phyloP scores from a whole-genome alignment of 1,140 invertebrate genomes.

The Drosophila ficusphila region DNA sequence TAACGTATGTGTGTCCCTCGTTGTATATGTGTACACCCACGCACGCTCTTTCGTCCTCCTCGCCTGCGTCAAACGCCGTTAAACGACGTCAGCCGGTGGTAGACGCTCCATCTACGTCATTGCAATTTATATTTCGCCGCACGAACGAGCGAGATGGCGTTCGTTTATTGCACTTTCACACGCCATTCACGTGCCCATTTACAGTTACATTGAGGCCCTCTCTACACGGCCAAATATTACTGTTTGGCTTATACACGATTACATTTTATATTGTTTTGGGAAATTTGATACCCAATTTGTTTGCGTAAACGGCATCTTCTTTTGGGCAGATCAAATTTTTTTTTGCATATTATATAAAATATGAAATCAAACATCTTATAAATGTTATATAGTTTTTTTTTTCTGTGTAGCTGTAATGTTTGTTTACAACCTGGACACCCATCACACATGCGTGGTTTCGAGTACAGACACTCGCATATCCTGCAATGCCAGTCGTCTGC shows the following conservation, averaged over 20 bases:
- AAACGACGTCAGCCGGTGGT: slow-evolving; percentile 66
- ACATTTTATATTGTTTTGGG: too few relatives aligned
- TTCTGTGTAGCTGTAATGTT: slow-evolving; percentile 44
- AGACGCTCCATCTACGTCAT: slow-evolving; percentile 65
- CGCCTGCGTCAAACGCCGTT: slow-evolving; percentile 60
- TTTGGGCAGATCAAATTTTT: too few relatives aligned
- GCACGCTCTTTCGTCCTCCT: slow-evolving; percentile 25
- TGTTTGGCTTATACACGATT: not conserved
- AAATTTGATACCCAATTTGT: too few relatives aligned
- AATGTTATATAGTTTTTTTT: too few relatives aligned
- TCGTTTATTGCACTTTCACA: slow-evolving; percentile 81
- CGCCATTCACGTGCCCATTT: slow-evolving; percentile 75
- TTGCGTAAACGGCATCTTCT: too few relatives aligned
- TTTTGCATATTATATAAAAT: too few relatives aligned
- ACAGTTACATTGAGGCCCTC: slow-evolving; percentile 48
- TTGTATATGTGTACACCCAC: not conserved
- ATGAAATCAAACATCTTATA: too few relatives aligned
- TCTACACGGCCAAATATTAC: not conserved
- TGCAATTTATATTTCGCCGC: slow-evolving; percentile 70
- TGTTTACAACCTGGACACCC: slow-evolving; percentile 52
- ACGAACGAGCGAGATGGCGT: slow-evolving; percentile 1
- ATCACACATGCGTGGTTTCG: not conserved
- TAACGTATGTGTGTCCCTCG: not conserved
- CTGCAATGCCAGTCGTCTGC: slow-evolving; percentile 18
- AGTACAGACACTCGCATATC: slow-evolving; percentile 8